Percentiles rank a stretch among this genome's conserved stretches.
These are phyloP conservation scores for Fregetta grallaria DNA, from an alignment of 2,113 vertebrate species.

Conservation along the genomic window DNA sequence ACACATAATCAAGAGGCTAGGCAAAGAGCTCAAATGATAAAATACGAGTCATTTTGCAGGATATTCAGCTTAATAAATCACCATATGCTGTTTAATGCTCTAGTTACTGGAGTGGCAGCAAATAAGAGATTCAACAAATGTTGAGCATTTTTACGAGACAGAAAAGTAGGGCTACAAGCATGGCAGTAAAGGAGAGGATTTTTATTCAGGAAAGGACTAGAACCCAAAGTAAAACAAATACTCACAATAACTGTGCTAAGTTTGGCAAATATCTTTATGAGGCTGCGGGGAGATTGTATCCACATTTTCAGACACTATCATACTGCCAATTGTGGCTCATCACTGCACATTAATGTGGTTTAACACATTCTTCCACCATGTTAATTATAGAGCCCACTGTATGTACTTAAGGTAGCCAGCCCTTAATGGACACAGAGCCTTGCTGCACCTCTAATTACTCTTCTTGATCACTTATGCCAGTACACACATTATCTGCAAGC, in stretches of 20 bases:
- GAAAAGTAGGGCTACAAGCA: neutral
- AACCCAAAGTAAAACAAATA: neutral
- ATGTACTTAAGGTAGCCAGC: neutral
- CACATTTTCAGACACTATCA: neutral
- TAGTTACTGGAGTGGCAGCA: neutral
- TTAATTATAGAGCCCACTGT: conserved; percentile 3
- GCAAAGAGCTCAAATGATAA: neutral
- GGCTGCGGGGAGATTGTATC: neutral
- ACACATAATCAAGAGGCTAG: neutral
- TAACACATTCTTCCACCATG: neutral
- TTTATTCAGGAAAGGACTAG: neutral
- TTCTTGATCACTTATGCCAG: conserved; percentile 6
- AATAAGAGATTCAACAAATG: neutral
- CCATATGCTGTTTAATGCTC: neutral
- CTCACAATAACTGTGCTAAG: neutral
- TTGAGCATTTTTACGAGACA: neutral
- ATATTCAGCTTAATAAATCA: conserved; percentile 15
- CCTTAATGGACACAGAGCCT: conserved; percentile 15
- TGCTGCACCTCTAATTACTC: neutral
- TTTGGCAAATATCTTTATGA: neutral
- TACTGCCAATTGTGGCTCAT: neutral
- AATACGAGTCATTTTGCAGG: neutral
- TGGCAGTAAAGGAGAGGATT: neutral
- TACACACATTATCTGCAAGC: conserved; percentile 19
- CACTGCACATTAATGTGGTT: neutral